Percentiles rank a stretch among this genome's conserved stretches.
Conservation (phyloP, 2,797 vertebrate species). For the Acrossocheilus fasciatus region DNA sequence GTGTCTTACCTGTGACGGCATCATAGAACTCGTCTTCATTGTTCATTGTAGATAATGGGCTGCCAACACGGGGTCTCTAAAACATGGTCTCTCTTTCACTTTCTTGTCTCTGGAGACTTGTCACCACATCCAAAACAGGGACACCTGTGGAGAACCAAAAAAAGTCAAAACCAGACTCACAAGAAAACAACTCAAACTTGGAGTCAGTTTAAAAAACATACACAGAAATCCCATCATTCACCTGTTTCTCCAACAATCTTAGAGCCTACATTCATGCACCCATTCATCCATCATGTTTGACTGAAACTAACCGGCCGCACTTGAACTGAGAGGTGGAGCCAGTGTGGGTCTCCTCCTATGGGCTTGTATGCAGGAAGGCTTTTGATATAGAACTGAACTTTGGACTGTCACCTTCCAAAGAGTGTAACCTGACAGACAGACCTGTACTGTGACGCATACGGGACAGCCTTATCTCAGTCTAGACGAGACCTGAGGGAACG, state of each 20-base stretch:
- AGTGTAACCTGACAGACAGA: constrained; percentile 37
- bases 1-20: constrained; percentile 90
- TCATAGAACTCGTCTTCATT: constrained; percentile 98
- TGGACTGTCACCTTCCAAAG: constrained; percentile 13
- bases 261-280: not conserved
- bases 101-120: constrained; percentile 53
- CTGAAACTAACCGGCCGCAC: not conserved
- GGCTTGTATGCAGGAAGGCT: constrained; percentile 14
- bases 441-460: not conserved
- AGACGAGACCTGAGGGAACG: constrained; percentile 6
- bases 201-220: not conserved
- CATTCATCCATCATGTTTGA: constrained; percentile 17
- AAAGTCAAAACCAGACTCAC: not conserved
- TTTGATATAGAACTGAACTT: constrained; percentile 46
- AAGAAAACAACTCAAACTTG: not conserved
- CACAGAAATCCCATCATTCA: not conserved
- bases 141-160: constrained; percentile 8
- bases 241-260: not conserved
- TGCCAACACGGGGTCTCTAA: constrained; percentile 70
- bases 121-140: constrained; percentile 45
- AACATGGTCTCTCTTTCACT: constrained; percentile 73
- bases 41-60: constrained; percentile 84
- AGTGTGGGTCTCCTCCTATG: constrained; percentile 14
- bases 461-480: constrained; percentile 1
- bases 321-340: constrained; percentile 19